These are phyloP conservation scores for Lepidotrigona ventralis DNA, from an alignment of 1,140 invertebrate genomes.

Conservation along the genomic window DNA sequence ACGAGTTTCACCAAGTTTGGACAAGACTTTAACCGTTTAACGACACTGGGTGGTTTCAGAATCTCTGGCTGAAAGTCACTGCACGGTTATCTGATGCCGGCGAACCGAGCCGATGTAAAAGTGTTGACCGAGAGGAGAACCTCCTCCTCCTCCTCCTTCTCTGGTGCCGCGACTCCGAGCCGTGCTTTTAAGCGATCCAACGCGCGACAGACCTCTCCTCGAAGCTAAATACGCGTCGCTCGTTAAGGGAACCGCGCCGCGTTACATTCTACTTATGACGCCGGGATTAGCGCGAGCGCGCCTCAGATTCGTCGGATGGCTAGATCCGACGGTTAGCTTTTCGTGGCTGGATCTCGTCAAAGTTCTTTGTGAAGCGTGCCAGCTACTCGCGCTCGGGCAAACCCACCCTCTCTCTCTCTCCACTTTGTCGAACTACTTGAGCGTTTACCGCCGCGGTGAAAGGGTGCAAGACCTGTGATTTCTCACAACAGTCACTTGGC, in stretches of 20 bases:
- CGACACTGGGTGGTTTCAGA: constrained; percentile 16
- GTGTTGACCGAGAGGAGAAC: constrained; percentile 56
- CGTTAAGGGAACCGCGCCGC: constrained; percentile 42
- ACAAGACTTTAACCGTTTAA: constrained; percentile 66
- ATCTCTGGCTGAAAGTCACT: constrained; percentile 53
- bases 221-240: constrained; percentile 49
- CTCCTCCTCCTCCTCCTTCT: background rate
- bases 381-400: background rate
- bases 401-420: background rate
- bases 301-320: background rate
- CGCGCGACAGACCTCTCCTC: constrained; percentile 2
- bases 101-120: constrained; percentile 48
- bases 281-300: constrained; percentile 17
- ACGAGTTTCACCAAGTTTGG: constrained; percentile 64
- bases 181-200: constrained; percentile 13
- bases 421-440: background rate
- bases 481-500: background rate
- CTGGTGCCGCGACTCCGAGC: background rate
- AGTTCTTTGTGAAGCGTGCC: constrained; percentile 12
- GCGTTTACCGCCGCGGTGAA: background rate
- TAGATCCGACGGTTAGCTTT: background rate
- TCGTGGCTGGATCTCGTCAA: background rate
- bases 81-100: constrained; percentile 60
- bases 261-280: constrained; percentile 27
- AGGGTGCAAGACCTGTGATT: background rate